A percentile compares a stretch with the other conserved stretches of the same genome.
Evolutionary conservation across 2,113 vertebrate genomes (phyloP).

Genomic region (Phylloscopus whistleri): DNA sequence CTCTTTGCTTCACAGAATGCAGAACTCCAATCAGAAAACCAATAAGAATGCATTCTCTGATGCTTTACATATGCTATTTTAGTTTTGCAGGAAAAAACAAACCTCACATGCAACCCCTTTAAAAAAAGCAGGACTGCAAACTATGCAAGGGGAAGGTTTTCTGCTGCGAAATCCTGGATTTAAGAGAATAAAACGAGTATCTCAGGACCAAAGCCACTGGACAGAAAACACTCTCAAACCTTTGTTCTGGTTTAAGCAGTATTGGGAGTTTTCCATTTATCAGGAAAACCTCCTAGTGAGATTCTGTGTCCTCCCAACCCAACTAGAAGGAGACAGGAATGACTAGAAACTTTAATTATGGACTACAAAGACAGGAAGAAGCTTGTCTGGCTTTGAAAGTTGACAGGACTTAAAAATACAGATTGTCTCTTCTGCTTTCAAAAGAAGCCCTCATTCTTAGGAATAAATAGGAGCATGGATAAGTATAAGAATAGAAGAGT

Average conservation of each 20-base stretch:
- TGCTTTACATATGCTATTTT: not conserved
- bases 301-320: not conserved
- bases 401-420: not conserved
- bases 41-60: not conserved
- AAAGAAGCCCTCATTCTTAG: not conserved
- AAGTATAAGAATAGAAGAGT: not conserved
- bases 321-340: not conserved
- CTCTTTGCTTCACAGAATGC: not conserved
- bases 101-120: accelerated
- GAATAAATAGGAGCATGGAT: not conserved
- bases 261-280: not conserved
- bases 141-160: not conserved
- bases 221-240: not conserved
- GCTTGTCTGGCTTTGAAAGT: not conserved
- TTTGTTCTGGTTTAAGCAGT: not conserved
- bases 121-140: not conserved
- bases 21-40: not conserved
- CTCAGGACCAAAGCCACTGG: not conserved
- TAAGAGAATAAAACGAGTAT: not conserved
- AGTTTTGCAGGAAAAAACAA: not conserved
- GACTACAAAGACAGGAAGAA: not conserved
- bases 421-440: not conserved
- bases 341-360: not conserved
- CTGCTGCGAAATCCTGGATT: not conserved
- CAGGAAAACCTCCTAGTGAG: not conserved